Conservation (phyloP, 2,113 vertebrate genomes). For the Dicrurus megarhynchus region DNA sequence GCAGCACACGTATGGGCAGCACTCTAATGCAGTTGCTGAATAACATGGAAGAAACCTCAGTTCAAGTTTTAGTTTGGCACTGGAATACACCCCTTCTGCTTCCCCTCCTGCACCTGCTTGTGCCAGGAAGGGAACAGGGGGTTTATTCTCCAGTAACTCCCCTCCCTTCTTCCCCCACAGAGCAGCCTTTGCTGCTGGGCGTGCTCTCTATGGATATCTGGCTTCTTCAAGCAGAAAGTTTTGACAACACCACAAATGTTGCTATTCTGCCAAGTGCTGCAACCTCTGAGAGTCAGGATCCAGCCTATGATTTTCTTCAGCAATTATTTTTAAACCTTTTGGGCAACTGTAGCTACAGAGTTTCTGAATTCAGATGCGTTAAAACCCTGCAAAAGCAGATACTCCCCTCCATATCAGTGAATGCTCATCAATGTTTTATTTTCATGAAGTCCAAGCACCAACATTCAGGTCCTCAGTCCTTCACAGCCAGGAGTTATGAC, state of each 20-base stretch:
- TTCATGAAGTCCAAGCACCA: background rate
- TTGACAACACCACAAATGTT: background rate
- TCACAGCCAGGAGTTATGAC: background rate
- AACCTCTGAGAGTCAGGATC: background rate
- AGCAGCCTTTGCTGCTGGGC: background rate
- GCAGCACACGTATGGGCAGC: fast-evolving
- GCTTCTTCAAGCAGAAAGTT: background rate
- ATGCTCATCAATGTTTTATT: background rate
- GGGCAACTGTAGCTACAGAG: fast-evolving
- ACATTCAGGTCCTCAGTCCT: background rate
- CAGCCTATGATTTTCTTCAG: background rate
- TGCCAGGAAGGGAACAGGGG: background rate
- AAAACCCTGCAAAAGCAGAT: background rate
- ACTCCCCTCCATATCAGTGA: fast-evolving
- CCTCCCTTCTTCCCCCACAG: background rate
- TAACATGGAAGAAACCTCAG: background rate
- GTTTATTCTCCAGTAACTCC: background rate
- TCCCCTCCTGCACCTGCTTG: background rate
- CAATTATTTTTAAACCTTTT: background rate
- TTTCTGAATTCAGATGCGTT: background rate
- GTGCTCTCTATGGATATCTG: background rate
- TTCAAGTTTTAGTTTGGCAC: background rate
- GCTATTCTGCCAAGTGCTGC: background rate
- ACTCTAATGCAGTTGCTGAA: background rate
- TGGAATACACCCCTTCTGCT: background rate